Percentiles rank a stretch among this genome's conserved stretches.
Conservation (phyloP, 2,113 vertebrate genomes). For the Tachycineta bicolor region DNA sequence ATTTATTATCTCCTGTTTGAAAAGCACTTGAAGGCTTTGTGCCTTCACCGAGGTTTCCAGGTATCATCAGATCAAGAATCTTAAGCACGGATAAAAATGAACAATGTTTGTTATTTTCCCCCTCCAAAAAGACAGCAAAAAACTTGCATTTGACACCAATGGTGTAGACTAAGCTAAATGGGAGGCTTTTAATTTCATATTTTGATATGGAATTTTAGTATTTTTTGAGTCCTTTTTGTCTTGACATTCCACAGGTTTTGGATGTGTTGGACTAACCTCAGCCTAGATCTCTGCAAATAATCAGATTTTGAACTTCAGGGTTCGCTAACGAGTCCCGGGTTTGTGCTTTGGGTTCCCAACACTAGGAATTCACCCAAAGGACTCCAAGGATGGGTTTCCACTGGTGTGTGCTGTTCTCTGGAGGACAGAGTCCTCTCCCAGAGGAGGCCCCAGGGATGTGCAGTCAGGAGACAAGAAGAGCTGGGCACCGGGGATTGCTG, state of each 20-base stretch:
- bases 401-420: background rate
- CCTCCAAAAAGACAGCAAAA: background rate
- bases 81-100: background rate
- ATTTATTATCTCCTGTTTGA: background rate
- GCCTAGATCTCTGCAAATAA: background rate
- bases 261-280: background rate
- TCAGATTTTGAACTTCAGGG: background rate
- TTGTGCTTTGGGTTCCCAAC: background rate
- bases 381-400: background rate
- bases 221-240: background rate
- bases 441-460: background rate
- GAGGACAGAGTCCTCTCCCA: background rate
- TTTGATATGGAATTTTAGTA: background rate
- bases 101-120: background rate
- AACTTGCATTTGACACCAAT: background rate
- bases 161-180: background rate
- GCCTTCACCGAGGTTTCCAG: background rate
- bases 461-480: background rate
- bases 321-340: background rate
- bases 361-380: background rate
- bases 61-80: background rate
- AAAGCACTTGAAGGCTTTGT: background rate
- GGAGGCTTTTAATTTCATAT: background rate
- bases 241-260: conserved; percentile 1
- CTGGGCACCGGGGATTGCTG: background rate